Conservation (phyloP, 1,140 invertebrate genomes). For the Danaus melanippus region DNA sequence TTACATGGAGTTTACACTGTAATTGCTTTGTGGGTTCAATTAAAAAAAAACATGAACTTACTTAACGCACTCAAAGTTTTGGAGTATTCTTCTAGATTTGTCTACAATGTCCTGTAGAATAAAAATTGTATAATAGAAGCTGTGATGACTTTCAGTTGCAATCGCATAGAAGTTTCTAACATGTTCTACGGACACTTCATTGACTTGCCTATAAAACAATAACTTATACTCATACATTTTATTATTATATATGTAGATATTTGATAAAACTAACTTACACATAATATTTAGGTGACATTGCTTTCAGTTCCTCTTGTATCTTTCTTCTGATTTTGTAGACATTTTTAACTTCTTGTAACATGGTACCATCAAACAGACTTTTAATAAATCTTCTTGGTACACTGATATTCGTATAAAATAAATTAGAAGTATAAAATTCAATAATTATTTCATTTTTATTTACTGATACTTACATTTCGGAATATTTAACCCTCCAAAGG, state of each 20-base stretch:
- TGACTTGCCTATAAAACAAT: constrained; percentile 21
- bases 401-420: constrained; percentile 10
- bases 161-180: constrained; percentile 28
- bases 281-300: constrained; percentile 37
- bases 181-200: constrained; percentile 27
- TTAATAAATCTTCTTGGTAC: constrained; percentile 19
- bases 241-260: not conserved
- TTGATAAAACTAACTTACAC: constrained; percentile 18
- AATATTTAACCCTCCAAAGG: constrained; percentile 36
- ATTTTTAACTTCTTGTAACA: constrained; percentile 24
- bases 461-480: constrained; percentile 27
- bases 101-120: constrained; percentile 34
- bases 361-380: constrained; percentile 19
- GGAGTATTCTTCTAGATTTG: constrained; percentile 1
- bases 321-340: constrained; percentile 21
- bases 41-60: too few relatives aligned
- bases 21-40: too few relatives aligned
- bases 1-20: too few relatives aligned
- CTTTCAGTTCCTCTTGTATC: constrained; percentile 22
- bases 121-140: constrained; percentile 29
- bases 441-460: too few relatives aligned
- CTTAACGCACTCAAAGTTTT: too few relatives aligned
- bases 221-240: not conserved
- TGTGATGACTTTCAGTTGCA: constrained; percentile 24
- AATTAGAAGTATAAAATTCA: too few relatives aligned